These are phyloP conservation scores for Eulacestoma nigropectus DNA, from an alignment of 2,113 vertebrate species.

Conservation along the genomic window DNA sequence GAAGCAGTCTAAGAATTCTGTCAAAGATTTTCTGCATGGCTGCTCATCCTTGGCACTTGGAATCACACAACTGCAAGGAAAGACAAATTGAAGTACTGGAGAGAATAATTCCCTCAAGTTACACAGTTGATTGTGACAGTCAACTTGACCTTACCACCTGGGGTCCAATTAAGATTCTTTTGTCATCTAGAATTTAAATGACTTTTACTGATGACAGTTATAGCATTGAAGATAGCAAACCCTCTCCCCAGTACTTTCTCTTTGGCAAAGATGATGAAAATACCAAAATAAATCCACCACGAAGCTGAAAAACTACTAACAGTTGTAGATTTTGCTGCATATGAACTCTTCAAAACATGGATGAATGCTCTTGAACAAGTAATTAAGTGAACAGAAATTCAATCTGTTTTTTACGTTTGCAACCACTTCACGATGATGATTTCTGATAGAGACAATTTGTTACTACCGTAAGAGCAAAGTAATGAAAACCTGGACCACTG, in stretches of 20 bases:
- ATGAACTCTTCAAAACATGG: neutral
- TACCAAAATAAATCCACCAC: neutral
- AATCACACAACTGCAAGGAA: neutral
- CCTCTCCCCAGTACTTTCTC: neutral
- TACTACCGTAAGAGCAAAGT: fast-evolving
- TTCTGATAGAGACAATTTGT: neutral
- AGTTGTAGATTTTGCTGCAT: neutral
- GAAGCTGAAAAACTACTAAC: neutral
- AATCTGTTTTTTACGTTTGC: neutral
- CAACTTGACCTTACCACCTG: neutral
- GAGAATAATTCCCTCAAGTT: neutral
- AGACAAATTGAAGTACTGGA: neutral
- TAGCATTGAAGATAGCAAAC: neutral
- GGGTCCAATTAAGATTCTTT: neutral
- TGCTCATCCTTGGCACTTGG: neutral
- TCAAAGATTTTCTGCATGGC: neutral
- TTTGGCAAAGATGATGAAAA: neutral
- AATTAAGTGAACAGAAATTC: neutral
- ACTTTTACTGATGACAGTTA: neutral
- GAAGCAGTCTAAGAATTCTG: neutral
- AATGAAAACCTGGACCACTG: neutral
- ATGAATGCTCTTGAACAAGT: neutral
- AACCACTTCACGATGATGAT: neutral
- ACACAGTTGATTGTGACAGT: neutral
- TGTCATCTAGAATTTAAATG: neutral